Percentiles rank a stretch among this genome's conserved stretches.
Conservation (phyloP, 2,113 vertebrate genomes). For the Gobio gobio region DNA sequence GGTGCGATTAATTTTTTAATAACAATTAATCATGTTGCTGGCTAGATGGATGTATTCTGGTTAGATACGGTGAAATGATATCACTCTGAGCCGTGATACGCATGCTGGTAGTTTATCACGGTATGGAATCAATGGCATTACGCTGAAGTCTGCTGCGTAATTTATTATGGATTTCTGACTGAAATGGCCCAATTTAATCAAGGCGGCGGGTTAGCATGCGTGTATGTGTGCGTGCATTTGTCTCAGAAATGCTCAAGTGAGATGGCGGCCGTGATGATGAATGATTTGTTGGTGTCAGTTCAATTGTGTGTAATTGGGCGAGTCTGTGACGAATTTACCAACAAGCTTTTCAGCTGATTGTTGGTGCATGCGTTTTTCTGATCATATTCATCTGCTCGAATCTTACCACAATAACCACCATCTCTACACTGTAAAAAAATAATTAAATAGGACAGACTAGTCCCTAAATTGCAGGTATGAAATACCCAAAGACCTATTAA, state of each 20-base stretch:
- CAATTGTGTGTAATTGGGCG: neutral
- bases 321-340: neutral
- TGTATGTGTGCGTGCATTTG: neutral
- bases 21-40: neutral
- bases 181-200: neutral
- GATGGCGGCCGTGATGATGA: neutral
- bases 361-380: neutral
- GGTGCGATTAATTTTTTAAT: neutral
- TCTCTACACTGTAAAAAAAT: neutral
- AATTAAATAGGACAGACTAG: neutral
- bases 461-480: neutral
- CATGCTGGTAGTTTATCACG: neutral
- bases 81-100: neutral
- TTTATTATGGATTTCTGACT: constrained; percentile 47
- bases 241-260: constrained; percentile 5
- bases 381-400: neutral
- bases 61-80: neutral
- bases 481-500: no score
- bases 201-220: neutral
- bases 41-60: neutral
- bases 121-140: constrained; percentile 24
- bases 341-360: neutral
- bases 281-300: constrained; percentile 3
- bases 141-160: neutral
- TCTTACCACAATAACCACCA: neutral